Conservation (phyloP, 2,113 vertebrate genomes). For the Corythoichthys haematopterus region DNA sequence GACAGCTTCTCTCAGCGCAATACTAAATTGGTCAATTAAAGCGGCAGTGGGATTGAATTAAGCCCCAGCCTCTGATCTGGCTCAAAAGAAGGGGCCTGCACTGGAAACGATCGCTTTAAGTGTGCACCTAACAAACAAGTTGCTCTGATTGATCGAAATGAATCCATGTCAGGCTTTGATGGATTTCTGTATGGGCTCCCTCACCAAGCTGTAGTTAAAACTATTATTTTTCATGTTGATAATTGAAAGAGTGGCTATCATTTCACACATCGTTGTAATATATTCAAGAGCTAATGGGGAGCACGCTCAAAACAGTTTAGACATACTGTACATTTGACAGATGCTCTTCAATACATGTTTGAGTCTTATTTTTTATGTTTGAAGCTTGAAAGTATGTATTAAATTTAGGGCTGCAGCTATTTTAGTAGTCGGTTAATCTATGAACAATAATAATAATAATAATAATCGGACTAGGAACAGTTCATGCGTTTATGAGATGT, state of each 20-base stretch:
- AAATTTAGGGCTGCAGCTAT: no score
- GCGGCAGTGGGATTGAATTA: conserved; percentile 71
- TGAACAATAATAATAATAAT: no score
- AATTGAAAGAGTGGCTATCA: conserved; percentile 18
- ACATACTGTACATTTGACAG: conserved; percentile 25
- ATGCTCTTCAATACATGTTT: conserved; percentile 24
- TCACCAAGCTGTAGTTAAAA: conserved; percentile 50
- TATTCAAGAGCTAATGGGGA: conserved; percentile 30
- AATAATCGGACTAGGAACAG: no score
- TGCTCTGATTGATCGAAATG: conserved; percentile 67
- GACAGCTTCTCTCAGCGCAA: conserved; percentile 71
- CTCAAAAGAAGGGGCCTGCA: conserved; percentile 50
- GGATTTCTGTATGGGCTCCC: conserved; percentile 47
- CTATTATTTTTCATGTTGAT: conserved; percentile 45
- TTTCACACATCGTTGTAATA: conserved; percentile 50
- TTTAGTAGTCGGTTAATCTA: no score
- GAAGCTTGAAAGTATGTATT: neutral
- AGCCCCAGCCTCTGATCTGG: conserved; percentile 62
- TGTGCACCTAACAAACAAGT: conserved; percentile 58
- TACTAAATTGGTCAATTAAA: conserved; percentile 75
- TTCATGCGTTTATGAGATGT: no score
- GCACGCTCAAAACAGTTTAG: conserved; percentile 10
- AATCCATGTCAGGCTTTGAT: conserved; percentile 64
- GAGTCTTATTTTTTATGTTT: conserved; percentile 15
- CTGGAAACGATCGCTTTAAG: conserved; percentile 63